Base-by-base conservation (phyloP, 92 coral and sea anemone genomes). In the Micromussa lordhowensis region DNA sequence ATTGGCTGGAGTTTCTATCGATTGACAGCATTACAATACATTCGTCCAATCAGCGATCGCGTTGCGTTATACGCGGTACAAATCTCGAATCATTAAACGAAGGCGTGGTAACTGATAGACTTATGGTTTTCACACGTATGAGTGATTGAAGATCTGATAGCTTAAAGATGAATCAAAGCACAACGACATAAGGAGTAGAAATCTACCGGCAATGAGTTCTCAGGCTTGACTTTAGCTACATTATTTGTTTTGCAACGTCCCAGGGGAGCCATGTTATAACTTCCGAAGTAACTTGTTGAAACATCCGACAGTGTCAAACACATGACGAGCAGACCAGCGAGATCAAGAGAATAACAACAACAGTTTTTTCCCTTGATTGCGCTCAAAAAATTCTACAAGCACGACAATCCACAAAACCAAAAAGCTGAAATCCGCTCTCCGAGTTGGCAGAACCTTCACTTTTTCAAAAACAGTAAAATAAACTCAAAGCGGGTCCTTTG, bases 1-100 rank as follows among this genome's bases (percentile, higher is more conserved):
- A 95, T 95, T 95, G 98, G 98, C 88, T 91, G 74, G 85, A 49
- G 78, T 35, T 84, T 81, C 75, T 78, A 85, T 48, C 88, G 94
- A 94, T 88, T 95, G 98, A 92, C 98, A 92, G 86, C 88, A 66
- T 57, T 31, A 93, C 88, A 91, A 88, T 61, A 53, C 32, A 29
- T 36, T 38, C 49, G 26, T 36, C 86, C 85, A 83, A 71, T 88
- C 72, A 87, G 66, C 78, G 88, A 59, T 34, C 82, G 22, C 75
- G 88, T 80, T 83, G 86, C 83, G 89, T 80, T 88, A 91, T 88
- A 70, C 74, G 84, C 51, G 53, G 31, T 28, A 78, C 94, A 57
- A 29, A 13, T 86, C 77, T 86, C 55, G 82, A 58, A 79, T 71
- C 86, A 68, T 87, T 88, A 34, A 79, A 83, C 77, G 82, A 83